Evolutionary conservation across 2,888 invertebrate species (phyloP).

Genomic region (Boloria euphrosyne): DNA sequence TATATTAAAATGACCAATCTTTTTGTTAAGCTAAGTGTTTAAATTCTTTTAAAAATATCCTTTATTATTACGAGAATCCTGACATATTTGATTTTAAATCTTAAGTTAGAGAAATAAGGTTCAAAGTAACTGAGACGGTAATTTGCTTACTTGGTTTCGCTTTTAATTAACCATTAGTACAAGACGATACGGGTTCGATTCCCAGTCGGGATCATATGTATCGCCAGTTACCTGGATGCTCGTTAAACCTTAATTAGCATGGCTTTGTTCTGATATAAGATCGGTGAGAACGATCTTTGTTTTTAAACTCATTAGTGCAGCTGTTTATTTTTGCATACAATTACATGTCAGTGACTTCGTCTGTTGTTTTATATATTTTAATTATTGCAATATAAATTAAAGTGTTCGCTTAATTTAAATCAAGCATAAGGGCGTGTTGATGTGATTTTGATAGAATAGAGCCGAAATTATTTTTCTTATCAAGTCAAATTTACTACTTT

Average conservation of each 20-base stretch:
- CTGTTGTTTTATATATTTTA: too few species aligned
- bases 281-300: conserved; percentile 25
- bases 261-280: conserved; percentile 26
- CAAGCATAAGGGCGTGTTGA: too few species aligned
- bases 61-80: conserved; percentile 4
- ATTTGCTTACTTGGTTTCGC: conserved; percentile 17
- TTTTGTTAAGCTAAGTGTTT: background rate
- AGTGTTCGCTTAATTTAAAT: too few species aligned
- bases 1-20: too few species aligned
- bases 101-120: background rate
- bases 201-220: conserved; percentile 24
- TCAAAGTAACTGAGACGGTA: background rate
- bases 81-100: background rate
- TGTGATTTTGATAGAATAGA: too few species aligned
- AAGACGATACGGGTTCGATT: conserved; percentile 27
- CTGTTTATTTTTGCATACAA: conserved; percentile 11
- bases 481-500: too few species aligned
- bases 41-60: background rate
- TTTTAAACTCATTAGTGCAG: conserved; percentile 20
- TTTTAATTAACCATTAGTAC: conserved; percentile 28
- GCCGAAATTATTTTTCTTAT: too few species aligned
- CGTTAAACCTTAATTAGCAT: conserved; percentile 28
- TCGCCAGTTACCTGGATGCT: conserved; percentile 25
- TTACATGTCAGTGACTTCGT: background rate
- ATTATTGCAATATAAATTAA: too few species aligned